Conservation (phyloP, 1,140 invertebrate genomes). For the Drosophila elegans region DNA sequence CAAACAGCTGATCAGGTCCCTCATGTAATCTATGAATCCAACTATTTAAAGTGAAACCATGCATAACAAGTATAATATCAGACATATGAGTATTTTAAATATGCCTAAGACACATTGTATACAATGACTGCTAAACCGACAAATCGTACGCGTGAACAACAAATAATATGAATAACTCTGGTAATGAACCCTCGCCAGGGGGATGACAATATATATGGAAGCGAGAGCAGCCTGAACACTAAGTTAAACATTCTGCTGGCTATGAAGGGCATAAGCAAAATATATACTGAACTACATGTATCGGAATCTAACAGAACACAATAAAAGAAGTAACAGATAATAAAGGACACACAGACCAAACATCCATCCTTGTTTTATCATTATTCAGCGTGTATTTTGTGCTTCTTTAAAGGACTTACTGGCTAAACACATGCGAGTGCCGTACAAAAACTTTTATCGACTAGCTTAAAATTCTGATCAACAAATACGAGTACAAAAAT, state of each 20-base stretch:
- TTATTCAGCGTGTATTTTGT: conserved; percentile 38
- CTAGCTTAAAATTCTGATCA: conserved; percentile 47
- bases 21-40: conserved; percentile 46
- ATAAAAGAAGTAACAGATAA: conserved; percentile 70
- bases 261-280: conserved; percentile 20
- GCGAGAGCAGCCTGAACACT: conserved; percentile 64
- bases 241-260: conserved; percentile 52
- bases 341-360: conserved; percentile 83
- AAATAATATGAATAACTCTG: conserved; percentile 35
- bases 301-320: conserved; percentile 57
- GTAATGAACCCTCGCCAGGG: conserved; percentile 56
- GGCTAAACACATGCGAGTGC: conserved; percentile 32
- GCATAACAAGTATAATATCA: conserved; percentile 59
- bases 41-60: conserved; percentile 47
- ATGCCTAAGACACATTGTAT: conserved; percentile 54
- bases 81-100: conserved; percentile 66
- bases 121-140: conserved; percentile 71
- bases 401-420: conserved; percentile 10
- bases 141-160: conserved; percentile 48
- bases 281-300: conserved; percentile 50
- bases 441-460: conserved; percentile 33
- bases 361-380: conserved; percentile 1
- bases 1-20: conserved; percentile 4
- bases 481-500: conserved; percentile 37
- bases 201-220: conserved; percentile 74